phyloP scores from a whole-genome alignment of 1,140 invertebrate species.

The Hylaeus volcanicus region DNA sequence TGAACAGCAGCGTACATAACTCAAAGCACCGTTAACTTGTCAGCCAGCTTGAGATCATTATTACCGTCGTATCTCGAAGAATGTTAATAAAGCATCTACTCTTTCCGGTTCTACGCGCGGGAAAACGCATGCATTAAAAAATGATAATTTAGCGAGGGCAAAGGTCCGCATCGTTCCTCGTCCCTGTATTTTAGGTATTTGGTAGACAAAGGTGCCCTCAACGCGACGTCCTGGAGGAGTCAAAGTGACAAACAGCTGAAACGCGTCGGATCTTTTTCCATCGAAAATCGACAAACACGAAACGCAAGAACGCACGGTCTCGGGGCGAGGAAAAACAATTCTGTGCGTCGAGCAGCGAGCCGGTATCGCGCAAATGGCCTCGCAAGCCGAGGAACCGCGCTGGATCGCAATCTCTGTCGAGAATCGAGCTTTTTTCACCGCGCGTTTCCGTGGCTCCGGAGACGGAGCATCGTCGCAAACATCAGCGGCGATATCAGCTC shows the following conservation, averaged over 20 bases:
- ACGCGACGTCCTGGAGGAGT: too few species aligned
- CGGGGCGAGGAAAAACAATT: constrained; percentile 1
- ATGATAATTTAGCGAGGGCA: too few species aligned
- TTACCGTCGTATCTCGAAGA: too few species aligned
- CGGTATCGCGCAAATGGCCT: constrained; percentile 7
- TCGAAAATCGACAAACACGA: neutral
- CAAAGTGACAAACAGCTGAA: neutral
- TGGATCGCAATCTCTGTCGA: constrained; percentile 59
- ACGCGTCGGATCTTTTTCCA: neutral
- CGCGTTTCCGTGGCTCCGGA: constrained; percentile 43
- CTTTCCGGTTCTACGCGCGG: too few species aligned
- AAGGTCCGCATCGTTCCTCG: too few species aligned
- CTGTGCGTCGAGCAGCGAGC: neutral
- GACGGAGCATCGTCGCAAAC: constrained; percentile 25
- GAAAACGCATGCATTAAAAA: too few species aligned
- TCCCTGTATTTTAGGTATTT: too few species aligned
- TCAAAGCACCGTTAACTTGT: too few species aligned
- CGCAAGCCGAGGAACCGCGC: constrained; percentile 65
- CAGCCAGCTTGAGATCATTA: too few species aligned
- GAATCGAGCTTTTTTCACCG: constrained; percentile 52
- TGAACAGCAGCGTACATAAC: too few species aligned
- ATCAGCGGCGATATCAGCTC: constrained; percentile 42
- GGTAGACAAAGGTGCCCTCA: too few species aligned
- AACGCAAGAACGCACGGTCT: neutral
- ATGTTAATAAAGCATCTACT: too few species aligned